Percentiles rank a stretch among this genome's conserved stretches.
These are phyloP conservation scores for Trichopria drosophilae DNA, from an alignment of 2,888 invertebrate species.

Conservation along the genomic window DNA sequence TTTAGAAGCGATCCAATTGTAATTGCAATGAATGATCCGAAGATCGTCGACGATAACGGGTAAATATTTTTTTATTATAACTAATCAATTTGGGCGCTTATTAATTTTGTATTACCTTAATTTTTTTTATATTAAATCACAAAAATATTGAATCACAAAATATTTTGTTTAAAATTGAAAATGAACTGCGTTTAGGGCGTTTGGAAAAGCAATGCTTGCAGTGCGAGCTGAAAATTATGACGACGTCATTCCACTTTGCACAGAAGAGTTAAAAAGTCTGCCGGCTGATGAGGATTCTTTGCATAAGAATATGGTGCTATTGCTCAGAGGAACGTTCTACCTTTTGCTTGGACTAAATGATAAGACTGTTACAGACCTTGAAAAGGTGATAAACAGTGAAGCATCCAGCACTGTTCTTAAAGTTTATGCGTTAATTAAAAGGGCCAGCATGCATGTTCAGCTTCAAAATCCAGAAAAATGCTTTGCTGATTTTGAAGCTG, in stretches of 20 bases:
- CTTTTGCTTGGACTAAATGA: conserved; percentile 76
- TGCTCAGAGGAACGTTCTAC: conserved; percentile 84
- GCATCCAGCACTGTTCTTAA: conserved; percentile 67
- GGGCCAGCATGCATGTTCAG: conserved; percentile 83
- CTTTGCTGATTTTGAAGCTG: conserved; percentile 77
- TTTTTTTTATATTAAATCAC: conserved; percentile 7
- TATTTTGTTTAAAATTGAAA: conserved; percentile 5
- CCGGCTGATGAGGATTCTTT: conserved; percentile 51
- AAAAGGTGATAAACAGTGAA: conserved; percentile 69
- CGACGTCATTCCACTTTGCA: conserved; percentile 76
- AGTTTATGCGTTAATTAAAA: conserved; percentile 85
- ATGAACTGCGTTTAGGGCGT: too few species aligned
- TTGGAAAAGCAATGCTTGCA: conserved; percentile 71
- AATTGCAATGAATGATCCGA: conserved; percentile 57
- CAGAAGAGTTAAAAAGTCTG: conserved; percentile 72
- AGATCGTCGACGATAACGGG: conserved; percentile 25
- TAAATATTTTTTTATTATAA: conserved; percentile 29
- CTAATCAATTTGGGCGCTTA: background rate
- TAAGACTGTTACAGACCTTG: conserved; percentile 73
- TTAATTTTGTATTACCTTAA: background rate
- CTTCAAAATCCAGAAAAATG: conserved; percentile 73
- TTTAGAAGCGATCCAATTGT: conserved; percentile 85
- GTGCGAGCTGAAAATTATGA: conserved; percentile 75
- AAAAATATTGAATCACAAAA: conserved; percentile 9
- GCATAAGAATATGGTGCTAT: conserved; percentile 66